These are phyloP conservation scores for Neoseiulus cucumeris DNA, from an alignment of 1,140 invertebrate species.

Conservation along the genomic window DNA sequence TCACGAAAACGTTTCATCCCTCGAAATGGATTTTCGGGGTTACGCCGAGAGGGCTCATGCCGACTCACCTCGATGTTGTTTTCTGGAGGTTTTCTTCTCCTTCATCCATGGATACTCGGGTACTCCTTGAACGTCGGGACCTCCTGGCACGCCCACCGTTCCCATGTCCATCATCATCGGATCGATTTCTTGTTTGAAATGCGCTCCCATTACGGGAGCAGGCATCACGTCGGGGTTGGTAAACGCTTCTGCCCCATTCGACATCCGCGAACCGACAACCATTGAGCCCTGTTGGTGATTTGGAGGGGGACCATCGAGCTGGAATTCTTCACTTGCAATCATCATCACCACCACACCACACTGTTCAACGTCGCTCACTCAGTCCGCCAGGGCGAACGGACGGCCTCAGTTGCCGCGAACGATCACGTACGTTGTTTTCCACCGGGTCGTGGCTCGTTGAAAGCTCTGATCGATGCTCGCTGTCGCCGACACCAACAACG, in stretches of 20 bases:
- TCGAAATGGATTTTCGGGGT: no score
- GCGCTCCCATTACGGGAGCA: neutral
- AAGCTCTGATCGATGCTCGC: no score
- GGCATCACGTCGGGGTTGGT: neutral
- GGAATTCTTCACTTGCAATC: conserved; percentile 8
- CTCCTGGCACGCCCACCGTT: neutral
- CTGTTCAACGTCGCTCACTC: no score
- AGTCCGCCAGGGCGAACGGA: no score
- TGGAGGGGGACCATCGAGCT: neutral
- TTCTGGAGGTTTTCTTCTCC: conserved; percentile 81
- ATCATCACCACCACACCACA: neutral
- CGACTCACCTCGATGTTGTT: conserved; percentile 64
- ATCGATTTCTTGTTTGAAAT: conserved; percentile 8
- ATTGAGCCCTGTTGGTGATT: neutral
- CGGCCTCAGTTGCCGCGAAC: no score
- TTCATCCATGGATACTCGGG: conserved; percentile 94
- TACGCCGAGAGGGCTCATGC: no score
- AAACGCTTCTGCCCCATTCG: neutral
- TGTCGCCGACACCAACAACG: no score
- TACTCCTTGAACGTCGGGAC: conserved; percentile 27
- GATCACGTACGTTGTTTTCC: no score
- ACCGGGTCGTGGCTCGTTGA: no score
- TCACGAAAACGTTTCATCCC: no score
- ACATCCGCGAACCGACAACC: neutral
- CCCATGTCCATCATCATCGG: conserved; percentile 5